These are phyloP conservation scores for Escarpia spicata DNA, from an alignment of 2,888 invertebrate genomes.

Conservation along the genomic window DNA sequence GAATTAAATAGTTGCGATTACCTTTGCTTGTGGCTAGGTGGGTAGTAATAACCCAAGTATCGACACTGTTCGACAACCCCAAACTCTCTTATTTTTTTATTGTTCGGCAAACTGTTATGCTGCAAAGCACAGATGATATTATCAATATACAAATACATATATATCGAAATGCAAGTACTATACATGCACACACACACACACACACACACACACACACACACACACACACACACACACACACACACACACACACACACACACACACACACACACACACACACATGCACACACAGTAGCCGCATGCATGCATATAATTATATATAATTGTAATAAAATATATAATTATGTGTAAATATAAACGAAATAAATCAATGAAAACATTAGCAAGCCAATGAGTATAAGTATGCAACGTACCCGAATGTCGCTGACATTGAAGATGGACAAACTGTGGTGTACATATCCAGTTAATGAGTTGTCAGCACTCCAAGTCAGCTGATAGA, in stretches of 20 bases:
- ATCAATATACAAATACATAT: too few species aligned
- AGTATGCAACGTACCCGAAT: constrained; percentile 38
- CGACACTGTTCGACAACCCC: constrained; percentile 53
- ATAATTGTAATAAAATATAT: too few species aligned
- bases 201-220: too few species aligned
- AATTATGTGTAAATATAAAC: neutral
- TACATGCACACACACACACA: too few species aligned
- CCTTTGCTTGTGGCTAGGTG: neutral
- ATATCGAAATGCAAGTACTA: too few species aligned
- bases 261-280: too few species aligned
- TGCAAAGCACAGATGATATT: neutral
- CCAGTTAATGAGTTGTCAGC: constrained; percentile 45
- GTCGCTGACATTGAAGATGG: constrained; percentile 53
- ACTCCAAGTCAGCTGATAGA: constrained; percentile 71
- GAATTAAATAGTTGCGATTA: neutral
- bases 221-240: too few species aligned
- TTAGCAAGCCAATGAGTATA: neutral
- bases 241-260: too few species aligned
- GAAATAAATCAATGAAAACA: neutral
- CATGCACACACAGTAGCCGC: too few species aligned
- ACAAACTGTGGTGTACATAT: constrained; percentile 58
- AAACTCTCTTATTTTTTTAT: constrained; percentile 40
- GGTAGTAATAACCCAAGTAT: constrained; percentile 40
- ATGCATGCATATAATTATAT: neutral
- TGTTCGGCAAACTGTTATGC: constrained; percentile 34